phyloP scores from a whole-genome alignment of 2,797 vertebrate species.

The Sebastolobus altivelis region DNA sequence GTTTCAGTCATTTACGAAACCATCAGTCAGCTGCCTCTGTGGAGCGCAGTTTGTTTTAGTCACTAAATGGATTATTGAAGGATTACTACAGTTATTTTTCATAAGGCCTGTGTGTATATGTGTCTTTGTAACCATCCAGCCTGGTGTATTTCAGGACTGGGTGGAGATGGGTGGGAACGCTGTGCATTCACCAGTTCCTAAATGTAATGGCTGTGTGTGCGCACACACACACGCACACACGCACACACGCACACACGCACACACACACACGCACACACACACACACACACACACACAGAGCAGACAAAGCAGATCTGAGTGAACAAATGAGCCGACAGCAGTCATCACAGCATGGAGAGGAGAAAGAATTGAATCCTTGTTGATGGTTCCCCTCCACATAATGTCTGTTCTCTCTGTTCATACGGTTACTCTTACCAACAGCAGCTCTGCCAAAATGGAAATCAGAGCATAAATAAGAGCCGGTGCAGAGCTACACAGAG shows the following conservation, averaged over 20 bases:
- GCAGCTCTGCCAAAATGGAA: conserved; percentile 63
- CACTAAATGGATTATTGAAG: conserved; percentile 37
- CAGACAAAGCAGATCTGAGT: conserved; percentile 48
- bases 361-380: conserved; percentile 56
- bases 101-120: conserved; percentile 40
- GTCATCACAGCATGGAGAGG: conserved; percentile 27
- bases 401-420: conserved; percentile 36
- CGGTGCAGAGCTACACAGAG: conserved; percentile 37
- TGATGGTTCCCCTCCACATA: conserved; percentile 38
- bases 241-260: conserved; percentile 7
- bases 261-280: conserved; percentile 9
- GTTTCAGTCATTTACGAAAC: conserved; percentile 3
- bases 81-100: conserved; percentile 55
- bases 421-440: conserved; percentile 42
- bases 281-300: conserved; percentile 10
- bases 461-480: conserved; percentile 57
- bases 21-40: conserved; percentile 14
- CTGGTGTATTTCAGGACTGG: conserved; percentile 79
- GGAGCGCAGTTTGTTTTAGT: conserved; percentile 27
- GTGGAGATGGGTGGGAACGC: conserved; percentile 78
- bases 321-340: conserved; percentile 45
- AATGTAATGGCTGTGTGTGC: conserved; percentile 28
- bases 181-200: conserved; percentile 59
- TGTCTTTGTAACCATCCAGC: conserved; percentile 35
- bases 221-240: conserved; percentile 19